Evolutionary conservation across 2,888 invertebrate genomes (phyloP), one percentile per base, ranked within the genome.

Genomic region (Chalcosyrphus nemorum): DNA sequence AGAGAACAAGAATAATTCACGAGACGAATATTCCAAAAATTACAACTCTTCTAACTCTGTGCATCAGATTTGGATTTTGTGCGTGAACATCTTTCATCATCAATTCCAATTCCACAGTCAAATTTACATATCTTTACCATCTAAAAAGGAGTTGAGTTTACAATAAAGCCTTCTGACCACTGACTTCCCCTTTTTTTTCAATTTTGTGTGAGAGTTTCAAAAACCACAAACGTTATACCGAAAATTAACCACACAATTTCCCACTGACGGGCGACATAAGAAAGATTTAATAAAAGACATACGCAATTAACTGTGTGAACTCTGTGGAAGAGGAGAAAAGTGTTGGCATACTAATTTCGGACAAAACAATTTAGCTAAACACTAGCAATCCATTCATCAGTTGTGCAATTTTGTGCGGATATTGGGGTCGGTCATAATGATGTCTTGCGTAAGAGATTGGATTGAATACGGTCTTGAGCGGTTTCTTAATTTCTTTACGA

Each of bases 231-330:
- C 21, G 52, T 59, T 66, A 50, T 43, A 52, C 57, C 52, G 21
- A 43, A 76, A 76, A 76, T 59, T 68, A 66, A 66, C 76, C 66
- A 59, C 66, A 76, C n/a, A n/a, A n/a, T 59, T 68, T 76, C 68
- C 59, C 66, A 41, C 52, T 71, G 47, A 41, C 52, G 57, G 47
- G 38, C 71, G 59, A 70, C 52, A 54, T 17, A 38, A 29, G 27
- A 41, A 59, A 59, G 59, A 59, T 59, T 59, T 27, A 27, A 15
- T 54, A 43, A 54, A 61, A 21, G n/a, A n/a, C n/a, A n/a, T n/a
- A 50, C 38, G 9, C 21, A 35, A 43, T 59, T 59, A 52, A 66
- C 29, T 24, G 29, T 56, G 72, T 52, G 71, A 35, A 47, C 35
- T 56, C 17, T 13, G 21, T 56, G 11, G n/a, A n/a, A n/a, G n/a